Conservation (phyloP, 2,888 invertebrate genomes). For the Calameuta pallipes region DNA sequence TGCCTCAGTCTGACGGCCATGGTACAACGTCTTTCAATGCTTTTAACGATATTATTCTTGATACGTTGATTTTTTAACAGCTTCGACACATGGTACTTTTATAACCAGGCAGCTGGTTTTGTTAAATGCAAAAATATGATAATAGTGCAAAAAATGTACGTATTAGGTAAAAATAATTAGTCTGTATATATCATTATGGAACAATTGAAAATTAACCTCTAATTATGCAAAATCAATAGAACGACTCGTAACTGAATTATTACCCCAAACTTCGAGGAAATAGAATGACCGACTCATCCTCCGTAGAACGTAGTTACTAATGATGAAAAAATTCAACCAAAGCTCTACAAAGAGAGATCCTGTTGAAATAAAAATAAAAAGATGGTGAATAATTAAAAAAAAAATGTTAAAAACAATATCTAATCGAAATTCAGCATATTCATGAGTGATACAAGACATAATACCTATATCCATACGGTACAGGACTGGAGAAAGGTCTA, state of each 20-base stretch:
- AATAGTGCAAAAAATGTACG: background rate
- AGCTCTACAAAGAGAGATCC: background rate
- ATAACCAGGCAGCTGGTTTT: background rate
- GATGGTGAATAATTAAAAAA: too few relatives aligned
- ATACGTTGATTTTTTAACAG: background rate
- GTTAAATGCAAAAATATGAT: background rate
- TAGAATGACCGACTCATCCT: background rate
- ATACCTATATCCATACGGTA: background rate
- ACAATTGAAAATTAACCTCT: background rate
- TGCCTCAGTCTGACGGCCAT: background rate
- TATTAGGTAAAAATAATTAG: background rate
- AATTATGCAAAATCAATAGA: background rate
- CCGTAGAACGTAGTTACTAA: background rate
- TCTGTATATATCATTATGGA: background rate
- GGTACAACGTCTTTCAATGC: background rate
- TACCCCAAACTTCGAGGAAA: background rate
- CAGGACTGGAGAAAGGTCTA: constrained; percentile 12
- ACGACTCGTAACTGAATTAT: background rate
- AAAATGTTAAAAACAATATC: background rate
- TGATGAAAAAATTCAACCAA: background rate
- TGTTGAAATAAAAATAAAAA: background rate
- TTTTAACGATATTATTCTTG: background rate
- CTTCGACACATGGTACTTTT: background rate
- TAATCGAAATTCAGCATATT: background rate
- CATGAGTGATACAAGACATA: background rate